These are phyloP conservation scores for Chironomus tentans DNA, from an alignment of 2,888 invertebrate species.

Conservation along the genomic window DNA sequence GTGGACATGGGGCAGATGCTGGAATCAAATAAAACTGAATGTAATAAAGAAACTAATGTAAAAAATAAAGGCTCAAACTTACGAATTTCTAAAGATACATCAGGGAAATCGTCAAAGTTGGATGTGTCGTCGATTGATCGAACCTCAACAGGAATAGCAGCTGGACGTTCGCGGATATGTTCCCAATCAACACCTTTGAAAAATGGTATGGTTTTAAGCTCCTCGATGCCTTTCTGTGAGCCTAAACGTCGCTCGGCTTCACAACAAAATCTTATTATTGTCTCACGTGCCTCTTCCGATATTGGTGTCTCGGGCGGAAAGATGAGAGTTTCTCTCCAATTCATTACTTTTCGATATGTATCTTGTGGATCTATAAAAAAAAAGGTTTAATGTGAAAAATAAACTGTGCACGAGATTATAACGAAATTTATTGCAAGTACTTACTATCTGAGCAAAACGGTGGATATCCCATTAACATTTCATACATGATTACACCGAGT, in stretches of 20 bases:
- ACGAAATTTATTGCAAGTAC: neutral
- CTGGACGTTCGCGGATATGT: constrained; percentile 95
- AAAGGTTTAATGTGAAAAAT: neutral
- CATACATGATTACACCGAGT: constrained; percentile 99
- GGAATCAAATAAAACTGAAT: constrained; percentile 32
- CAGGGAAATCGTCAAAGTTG: constrained; percentile 99
- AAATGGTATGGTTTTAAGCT: constrained; percentile 86
- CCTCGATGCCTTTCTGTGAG: constrained; percentile 82
- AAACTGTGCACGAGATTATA: no score
- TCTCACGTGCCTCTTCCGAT: constrained; percentile 93
- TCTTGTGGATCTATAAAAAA: constrained; percentile 37
- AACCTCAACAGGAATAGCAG: constrained; percentile 95
- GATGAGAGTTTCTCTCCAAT: constrained; percentile 95
- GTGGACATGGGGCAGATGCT: constrained; percentile 68
- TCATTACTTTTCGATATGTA: constrained; percentile 80
- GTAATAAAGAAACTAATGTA: neutral
- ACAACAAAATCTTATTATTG: constrained; percentile 92
- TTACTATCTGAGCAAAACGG: constrained; percentile 94
- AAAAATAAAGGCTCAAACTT: constrained; percentile 44
- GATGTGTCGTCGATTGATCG: constrained; percentile 99
- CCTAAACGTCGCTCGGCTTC: constrained; percentile 91
- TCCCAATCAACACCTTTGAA: constrained; percentile 99
- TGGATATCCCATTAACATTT: constrained; percentile 99
- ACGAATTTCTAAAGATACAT: constrained; percentile 98
- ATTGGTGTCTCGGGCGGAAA: constrained; percentile 99